Evolutionary conservation across 2,797 vertebrate genomes (phyloP), one percentile per base, ranked within the genome.

Genomic region (Poecilia velifera): DNA sequence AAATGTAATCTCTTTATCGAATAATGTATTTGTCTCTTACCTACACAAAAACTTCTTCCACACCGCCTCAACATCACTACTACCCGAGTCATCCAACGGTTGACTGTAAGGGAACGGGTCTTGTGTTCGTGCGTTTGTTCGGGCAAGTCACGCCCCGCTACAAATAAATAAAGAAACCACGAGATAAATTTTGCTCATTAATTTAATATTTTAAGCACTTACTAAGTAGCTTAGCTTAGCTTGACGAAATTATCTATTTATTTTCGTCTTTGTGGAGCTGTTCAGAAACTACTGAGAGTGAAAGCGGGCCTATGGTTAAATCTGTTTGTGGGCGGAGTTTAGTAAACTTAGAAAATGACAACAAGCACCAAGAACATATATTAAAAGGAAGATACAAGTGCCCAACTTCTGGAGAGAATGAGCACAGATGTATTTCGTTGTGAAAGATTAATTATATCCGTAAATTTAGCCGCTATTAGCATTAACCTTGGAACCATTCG

Each of bases 81-180:
- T 13, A 28, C 12, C 68, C 68, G 68, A 70, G 22, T n/a, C 39
- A 43, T 70, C 1, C 5, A 22, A 25, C 68, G 68, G 68, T 43
- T 45, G n/a, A 28, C 66, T 14, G 41, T 16, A 14, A 71, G 2
- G 41, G 68, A 71, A 14, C 68, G 41, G 5, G 25, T 45, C 41
- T 45, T 20, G 39, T 12, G 73, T 43, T 43, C 8, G 20, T 16
- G 53, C 0, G 13, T 1, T 25, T 13, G 36, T 13, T 41, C 1
- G 6, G 22, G 4, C 41, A 81, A 84, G 75, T 85, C 91, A 87
- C 94, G 90, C 93, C 93, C 83, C 80, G 0, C 79, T 74, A n/a
- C 18, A 77, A 55, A 45, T 25, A 1, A 31, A 31, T 13, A 78
- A 87, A 73, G 31, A 22, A 7, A 59, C 10, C 0, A 66, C 49